Conservation (phyloP, 2,797 vertebrate genomes). For the Chelon auratus region DNA sequence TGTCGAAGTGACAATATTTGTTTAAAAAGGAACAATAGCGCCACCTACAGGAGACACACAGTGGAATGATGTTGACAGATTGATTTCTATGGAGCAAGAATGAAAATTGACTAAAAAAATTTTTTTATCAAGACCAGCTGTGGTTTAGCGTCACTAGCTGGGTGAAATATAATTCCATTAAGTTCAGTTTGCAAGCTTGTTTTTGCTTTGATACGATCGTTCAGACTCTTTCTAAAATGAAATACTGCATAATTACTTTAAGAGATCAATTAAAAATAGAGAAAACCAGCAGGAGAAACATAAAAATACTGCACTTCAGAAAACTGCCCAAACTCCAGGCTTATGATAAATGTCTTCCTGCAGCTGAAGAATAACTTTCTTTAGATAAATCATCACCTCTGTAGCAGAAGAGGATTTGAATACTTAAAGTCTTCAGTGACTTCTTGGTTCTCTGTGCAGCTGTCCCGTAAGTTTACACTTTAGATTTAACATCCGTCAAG, state of each 20-base stretch:
- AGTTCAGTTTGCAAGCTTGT: too few relatives aligned
- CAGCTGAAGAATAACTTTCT: neutral
- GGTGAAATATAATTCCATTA: too few relatives aligned
- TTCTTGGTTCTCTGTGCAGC: neutral
- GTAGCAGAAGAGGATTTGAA: neutral
- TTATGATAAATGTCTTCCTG: neutral
- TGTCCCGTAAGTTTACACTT: neutral
- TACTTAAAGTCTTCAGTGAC: neutral
- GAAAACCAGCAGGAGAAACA: neutral
- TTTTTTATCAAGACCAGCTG: neutral
- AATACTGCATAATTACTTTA: neutral
- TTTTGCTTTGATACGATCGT: too few relatives aligned
- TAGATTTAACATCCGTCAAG: neutral
- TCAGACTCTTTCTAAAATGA: neutral
- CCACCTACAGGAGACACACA: conserved; percentile 64
- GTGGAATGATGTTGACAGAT: neutral
- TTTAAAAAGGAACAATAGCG: conserved; percentile 43
- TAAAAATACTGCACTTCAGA: neutral
- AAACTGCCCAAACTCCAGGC: neutral
- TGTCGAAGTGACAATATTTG: neutral
- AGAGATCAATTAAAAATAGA: neutral
- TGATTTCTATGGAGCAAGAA: too few relatives aligned
- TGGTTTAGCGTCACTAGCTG: neutral
- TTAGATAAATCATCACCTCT: neutral
- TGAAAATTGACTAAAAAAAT: too few relatives aligned